Percentiles rank a stretch among this genome's conserved stretches.
phyloP scores from a whole-genome alignment of 2,888 invertebrate genomes.

The Notodonta ziczac region DNA sequence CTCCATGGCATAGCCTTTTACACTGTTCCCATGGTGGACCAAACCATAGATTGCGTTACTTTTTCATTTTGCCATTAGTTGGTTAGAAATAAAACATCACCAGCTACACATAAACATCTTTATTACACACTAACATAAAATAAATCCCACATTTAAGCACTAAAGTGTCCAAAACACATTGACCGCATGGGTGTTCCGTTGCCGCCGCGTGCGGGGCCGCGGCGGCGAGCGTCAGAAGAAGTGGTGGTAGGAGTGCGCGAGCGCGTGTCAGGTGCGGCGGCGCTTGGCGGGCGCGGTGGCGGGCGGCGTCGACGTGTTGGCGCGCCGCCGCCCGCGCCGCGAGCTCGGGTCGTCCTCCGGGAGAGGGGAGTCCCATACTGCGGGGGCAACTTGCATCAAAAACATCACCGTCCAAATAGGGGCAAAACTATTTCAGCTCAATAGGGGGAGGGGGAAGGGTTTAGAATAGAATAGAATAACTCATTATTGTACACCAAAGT shows the following conservation, averaged over 20 bases:
- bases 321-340: conserved; percentile 68
- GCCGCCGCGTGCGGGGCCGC: conserved; percentile 32
- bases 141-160: not conserved
- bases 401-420: no score
- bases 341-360: conserved; percentile 66
- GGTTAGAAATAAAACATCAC: no score
- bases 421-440: no score
- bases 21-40: no score
- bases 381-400: not conserved
- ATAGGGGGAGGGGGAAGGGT: no score
- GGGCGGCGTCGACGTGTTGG: conserved; percentile 72
- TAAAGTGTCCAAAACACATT: conserved; percentile 26
- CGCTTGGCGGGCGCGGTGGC: conserved; percentile 70
- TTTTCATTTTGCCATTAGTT: no score
- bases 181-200: conserved; percentile 38
- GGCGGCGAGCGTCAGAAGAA: conserved; percentile 64
- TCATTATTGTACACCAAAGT: no score
- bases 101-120: not conserved
- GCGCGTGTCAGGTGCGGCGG: conserved; percentile 69
- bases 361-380: conserved; percentile 66
- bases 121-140: conserved; percentile 1
- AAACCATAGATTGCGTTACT: no score
- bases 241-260: conserved; percentile 58
- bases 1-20: no score
- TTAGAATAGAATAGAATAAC: no score